Percentiles rank a stretch among this genome's conserved stretches.
Evolutionary conservation across 2,888 invertebrate genomes (phyloP).

Genomic region (Sinotaia quadrata): DNA sequence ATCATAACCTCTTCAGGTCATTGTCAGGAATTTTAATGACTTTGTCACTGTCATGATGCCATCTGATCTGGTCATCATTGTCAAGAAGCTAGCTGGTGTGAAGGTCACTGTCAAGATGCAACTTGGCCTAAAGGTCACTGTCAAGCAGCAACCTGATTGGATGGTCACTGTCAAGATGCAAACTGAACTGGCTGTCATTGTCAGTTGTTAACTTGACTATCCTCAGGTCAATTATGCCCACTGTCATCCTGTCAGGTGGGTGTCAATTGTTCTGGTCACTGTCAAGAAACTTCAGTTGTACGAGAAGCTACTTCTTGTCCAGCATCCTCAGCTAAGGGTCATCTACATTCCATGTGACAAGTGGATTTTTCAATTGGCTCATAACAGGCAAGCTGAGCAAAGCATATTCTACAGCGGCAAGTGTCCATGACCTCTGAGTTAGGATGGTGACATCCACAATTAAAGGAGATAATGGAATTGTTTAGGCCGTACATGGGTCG

Average conservation of each 20-base stretch:
- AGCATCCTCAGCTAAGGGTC: constrained; percentile 5
- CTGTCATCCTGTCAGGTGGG: neutral
- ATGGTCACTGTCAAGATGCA: neutral
- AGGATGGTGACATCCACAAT: constrained; percentile 35
- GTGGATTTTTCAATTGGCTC: constrained; percentile 1
- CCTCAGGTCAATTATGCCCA: constrained; percentile 12
- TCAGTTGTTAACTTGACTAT: constrained; percentile 28
- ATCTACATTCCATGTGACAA: constrained; percentile 31
- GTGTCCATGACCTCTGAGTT: constrained; percentile 5
- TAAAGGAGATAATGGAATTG: constrained; percentile 16
- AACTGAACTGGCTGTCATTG: constrained; percentile 31
- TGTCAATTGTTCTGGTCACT: constrained; percentile 8
- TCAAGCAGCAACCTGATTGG: neutral
- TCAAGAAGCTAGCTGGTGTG: constrained; percentile 35
- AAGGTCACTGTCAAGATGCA: constrained; percentile 24
- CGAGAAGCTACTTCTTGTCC: neutral
- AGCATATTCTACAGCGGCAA: constrained; percentile 31
- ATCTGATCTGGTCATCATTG: constrained; percentile 35
- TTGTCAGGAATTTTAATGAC: constrained; percentile 27
- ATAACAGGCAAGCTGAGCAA: constrained; percentile 12
- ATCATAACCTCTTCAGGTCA: constrained; percentile 32
- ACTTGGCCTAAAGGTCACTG: constrained; percentile 15
- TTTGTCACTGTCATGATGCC: constrained; percentile 23
- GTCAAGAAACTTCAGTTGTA: neutral
- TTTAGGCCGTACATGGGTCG: constrained; percentile 17